phyloP scores from a whole-genome alignment of 2,888 invertebrate genomes.

The Desoria tigrina region DNA sequence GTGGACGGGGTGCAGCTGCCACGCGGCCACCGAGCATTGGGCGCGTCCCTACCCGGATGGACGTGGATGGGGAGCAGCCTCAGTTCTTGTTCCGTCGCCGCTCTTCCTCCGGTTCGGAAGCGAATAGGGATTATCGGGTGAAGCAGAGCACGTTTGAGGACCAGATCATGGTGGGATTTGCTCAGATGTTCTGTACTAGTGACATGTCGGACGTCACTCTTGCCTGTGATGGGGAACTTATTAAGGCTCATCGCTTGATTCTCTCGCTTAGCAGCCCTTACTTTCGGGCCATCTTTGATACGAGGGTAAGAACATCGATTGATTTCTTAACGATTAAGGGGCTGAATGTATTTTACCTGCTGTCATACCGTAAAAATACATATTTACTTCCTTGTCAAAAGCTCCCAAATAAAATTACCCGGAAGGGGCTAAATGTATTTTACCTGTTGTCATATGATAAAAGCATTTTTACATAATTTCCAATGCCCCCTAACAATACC shows the following conservation, averaged over 20 bases:
- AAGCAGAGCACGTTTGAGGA: conserved; percentile 50
- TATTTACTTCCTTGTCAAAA: too few species aligned
- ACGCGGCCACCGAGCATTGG: not conserved
- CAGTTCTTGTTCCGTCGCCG: not conserved
- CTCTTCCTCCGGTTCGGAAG: conserved; percentile 1
- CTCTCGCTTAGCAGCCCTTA: conserved; percentile 93
- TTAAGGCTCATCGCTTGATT: conserved; percentile 93
- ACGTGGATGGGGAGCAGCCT: not conserved
- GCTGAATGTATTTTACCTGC: too few species aligned
- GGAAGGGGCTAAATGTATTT: too few species aligned
- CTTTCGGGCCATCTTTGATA: conserved; percentile 63
- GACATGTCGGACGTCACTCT: conserved; percentile 48
- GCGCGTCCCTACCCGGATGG: not conserved
- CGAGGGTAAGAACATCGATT: too few species aligned
- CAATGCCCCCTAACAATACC: too few species aligned
- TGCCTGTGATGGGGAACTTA: conserved; percentile 81
- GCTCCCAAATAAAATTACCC: too few species aligned
- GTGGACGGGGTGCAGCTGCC: too few species aligned
- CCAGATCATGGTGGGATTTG: conserved; percentile 43
- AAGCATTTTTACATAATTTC: too few species aligned
- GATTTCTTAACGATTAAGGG: too few species aligned
- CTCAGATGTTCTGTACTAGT: conserved; percentile 41
- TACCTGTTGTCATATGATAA: too few species aligned
- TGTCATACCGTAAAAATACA: too few species aligned
- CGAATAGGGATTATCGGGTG: conserved; percentile 29